Conservation (phyloP, 2,888 invertebrate genomes). For the Stenotaenia linearis region DNA sequence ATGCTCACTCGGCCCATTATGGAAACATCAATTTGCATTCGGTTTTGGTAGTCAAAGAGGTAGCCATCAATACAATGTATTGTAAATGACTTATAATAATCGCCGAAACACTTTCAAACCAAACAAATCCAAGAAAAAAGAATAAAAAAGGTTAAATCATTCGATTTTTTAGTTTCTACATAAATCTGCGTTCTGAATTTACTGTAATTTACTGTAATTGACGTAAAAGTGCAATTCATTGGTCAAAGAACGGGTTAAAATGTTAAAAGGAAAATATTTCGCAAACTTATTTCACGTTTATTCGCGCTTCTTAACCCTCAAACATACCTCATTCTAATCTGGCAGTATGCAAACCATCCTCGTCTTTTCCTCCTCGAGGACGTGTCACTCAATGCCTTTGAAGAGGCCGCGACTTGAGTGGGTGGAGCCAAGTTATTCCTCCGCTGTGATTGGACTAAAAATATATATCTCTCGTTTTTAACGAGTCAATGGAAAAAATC, state of each 20-base stretch:
- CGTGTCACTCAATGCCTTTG: neutral
- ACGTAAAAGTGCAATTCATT: too few relatives aligned
- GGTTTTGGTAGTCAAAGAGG: slow-evolving; percentile 11
- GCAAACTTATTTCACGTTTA: too few relatives aligned
- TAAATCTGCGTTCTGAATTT: too few relatives aligned
- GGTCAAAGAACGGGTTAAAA: too few relatives aligned
- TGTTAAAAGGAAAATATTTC: too few relatives aligned
- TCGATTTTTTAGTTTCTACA: too few relatives aligned
- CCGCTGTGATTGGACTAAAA: slow-evolving; percentile 15
- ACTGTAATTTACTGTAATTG: too few relatives aligned
- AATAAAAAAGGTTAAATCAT: too few relatives aligned
- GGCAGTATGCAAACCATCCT: neutral
- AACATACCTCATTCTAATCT: neutral
- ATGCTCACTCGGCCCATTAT: slow-evolving; percentile 12
- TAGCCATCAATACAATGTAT: neutral
- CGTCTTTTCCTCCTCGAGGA: neutral
- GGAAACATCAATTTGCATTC: slow-evolving; percentile 23
- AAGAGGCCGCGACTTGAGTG: neutral
- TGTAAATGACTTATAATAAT: neutral
- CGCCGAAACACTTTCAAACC: neutral
- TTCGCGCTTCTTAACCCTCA: too few relatives aligned
- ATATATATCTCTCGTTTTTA: neutral
- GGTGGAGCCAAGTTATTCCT: slow-evolving; percentile 2
- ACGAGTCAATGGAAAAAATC: neutral
- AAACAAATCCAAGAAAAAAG: too few relatives aligned